Percentiles rank a stretch among this genome's conserved stretches.
These are phyloP conservation scores for Drosophila setifemur DNA, from an alignment of 1,140 invertebrate genomes.

Conservation along the genomic window DNA sequence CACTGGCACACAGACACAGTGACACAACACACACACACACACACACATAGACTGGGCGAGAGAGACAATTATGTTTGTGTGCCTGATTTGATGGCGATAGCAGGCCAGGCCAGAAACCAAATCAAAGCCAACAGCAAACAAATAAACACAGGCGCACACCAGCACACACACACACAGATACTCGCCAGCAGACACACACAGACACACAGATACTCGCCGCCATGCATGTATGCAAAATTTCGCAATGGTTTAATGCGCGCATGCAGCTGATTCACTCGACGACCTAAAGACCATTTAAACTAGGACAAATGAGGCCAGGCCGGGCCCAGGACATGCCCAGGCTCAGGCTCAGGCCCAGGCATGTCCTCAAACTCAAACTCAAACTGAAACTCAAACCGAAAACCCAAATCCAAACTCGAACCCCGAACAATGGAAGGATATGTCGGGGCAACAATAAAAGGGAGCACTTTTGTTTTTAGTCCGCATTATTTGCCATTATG, in stretches of 20 bases:
- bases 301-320: constrained; percentile 60
- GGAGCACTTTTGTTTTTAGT: constrained; percentile 78
- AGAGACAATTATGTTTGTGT: constrained; percentile 36
- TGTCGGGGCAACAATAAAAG: constrained; percentile 76
- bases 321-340: constrained; percentile 15
- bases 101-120: constrained; percentile 60
- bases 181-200: not conserved
- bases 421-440: constrained; percentile 59
- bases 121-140: constrained; percentile 62
- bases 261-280: constrained; percentile 1
- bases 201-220: not conserved
- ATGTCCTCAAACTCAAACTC: constrained; percentile 15
- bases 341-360: constrained; percentile 17
- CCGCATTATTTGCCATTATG: constrained; percentile 69
- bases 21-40: constrained; percentile 9
- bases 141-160: constrained; percentile 44
- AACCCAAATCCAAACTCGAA: constrained; percentile 22
- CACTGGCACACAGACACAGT: constrained; percentile 32
- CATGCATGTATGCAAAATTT: constrained; percentile 45
- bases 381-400: constrained; percentile 20
- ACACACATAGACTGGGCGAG: not conserved
- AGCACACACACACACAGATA: not conserved
- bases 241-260: constrained; percentile 73
- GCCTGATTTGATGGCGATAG: constrained; percentile 71
- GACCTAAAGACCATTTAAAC: constrained; percentile 77